Evolutionary conservation across 2,888 invertebrate genomes (phyloP).

Genomic region (Romanomermis culicivorax): DNA sequence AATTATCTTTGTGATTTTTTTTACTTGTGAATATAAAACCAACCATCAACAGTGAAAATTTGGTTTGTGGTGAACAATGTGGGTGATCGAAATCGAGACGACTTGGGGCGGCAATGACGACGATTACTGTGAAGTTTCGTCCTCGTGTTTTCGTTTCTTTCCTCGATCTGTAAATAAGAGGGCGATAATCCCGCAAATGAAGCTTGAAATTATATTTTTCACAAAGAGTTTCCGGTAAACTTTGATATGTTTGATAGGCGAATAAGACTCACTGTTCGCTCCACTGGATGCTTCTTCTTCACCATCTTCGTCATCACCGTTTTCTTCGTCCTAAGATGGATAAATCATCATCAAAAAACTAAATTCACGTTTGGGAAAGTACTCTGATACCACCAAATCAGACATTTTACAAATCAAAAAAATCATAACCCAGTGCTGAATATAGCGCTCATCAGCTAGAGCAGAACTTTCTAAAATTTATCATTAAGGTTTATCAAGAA

Average conservation of each 20-base stretch:
- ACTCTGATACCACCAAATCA: neutral
- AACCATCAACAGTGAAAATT: too few species aligned
- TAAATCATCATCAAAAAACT: neutral
- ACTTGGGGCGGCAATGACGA: too few species aligned
- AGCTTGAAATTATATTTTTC: neutral
- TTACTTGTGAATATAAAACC: too few species aligned
- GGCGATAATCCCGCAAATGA: neutral
- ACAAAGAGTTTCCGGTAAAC: too few species aligned
- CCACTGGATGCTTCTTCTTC: constrained; percentile 1
- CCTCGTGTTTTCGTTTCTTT: constrained; percentile 10
- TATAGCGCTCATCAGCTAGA: neutral
- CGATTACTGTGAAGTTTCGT: neutral
- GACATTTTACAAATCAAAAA: neutral
- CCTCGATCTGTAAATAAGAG: neutral
- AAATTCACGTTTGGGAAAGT: neutral
- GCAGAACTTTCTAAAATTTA: too few species aligned
- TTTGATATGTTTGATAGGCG: too few species aligned
- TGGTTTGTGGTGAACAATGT: too few species aligned
- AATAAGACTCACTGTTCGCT: too few species aligned
- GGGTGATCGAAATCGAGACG: too few species aligned
- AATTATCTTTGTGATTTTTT: too few species aligned
- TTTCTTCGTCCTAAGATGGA: constrained; percentile 1
- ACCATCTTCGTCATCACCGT: neutral
- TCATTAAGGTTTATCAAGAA: neutral
- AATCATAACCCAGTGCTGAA: constrained; percentile 3